phyloP scores from a whole-genome alignment of 2,888 invertebrate genomes.

The Spilosoma lubricipeda region DNA sequence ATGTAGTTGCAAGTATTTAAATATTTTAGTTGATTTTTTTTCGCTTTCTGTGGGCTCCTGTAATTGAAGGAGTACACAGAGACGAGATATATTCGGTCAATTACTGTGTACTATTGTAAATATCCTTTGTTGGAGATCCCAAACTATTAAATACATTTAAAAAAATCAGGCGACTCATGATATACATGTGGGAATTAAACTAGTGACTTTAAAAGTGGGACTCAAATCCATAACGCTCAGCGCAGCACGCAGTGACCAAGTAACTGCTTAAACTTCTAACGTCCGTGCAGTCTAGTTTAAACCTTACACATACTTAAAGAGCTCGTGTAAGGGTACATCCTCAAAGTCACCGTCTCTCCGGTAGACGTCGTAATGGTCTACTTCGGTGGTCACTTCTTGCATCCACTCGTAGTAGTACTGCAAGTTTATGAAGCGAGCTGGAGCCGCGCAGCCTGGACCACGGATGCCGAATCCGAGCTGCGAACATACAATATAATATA shows the following conservation, averaged over 20 bases:
- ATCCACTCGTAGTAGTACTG: conserved; percentile 62
- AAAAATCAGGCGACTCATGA: too few species aligned
- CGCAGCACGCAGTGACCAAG: not conserved
- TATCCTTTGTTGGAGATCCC: too few species aligned
- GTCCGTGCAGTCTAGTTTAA: not conserved
- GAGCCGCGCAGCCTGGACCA: conserved; percentile 69
- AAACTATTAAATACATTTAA: too few species aligned
- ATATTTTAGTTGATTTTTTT: too few species aligned
- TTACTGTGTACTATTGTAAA: too few species aligned
- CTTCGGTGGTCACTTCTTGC: conserved; percentile 42
- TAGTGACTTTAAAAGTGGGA: not conserved
- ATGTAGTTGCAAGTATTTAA: too few species aligned
- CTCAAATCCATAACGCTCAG: not conserved
- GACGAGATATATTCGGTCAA: too few species aligned
- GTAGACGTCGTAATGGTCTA: not conserved
- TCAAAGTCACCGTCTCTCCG: not conserved
- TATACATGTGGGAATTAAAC: too few species aligned
- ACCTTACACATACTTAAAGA: not conserved
- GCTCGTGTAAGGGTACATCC: conserved; percentile 15
- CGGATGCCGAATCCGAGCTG: conserved; percentile 69
- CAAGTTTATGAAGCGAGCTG: conserved; percentile 63
- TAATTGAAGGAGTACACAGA: too few species aligned
- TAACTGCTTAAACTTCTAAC: too few species aligned
- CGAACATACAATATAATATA: not conserved
- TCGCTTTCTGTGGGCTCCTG: too few species aligned